Conservation (phyloP, 2,797 vertebrate genomes). For the Fundulus diaphanus region DNA sequence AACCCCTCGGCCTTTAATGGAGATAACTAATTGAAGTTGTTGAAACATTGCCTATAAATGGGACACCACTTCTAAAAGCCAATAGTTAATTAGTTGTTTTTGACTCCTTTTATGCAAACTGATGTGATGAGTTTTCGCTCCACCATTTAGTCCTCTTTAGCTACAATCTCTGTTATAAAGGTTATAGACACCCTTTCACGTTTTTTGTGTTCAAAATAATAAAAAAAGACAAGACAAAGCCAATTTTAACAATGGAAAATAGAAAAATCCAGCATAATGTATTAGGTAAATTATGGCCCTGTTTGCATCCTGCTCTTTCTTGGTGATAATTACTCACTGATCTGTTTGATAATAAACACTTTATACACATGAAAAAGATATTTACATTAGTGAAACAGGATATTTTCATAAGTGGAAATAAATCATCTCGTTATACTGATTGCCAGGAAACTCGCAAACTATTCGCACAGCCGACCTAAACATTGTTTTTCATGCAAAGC, state of each 20-base stretch:
- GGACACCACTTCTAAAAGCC: not conserved
- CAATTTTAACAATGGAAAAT: not conserved
- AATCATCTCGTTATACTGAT: not conserved
- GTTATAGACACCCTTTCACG: not conserved
- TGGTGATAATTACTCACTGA: not conserved
- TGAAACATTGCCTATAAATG: not conserved
- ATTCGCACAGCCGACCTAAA: not conserved
- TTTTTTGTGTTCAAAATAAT: not conserved
- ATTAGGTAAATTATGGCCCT: not conserved
- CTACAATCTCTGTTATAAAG: not conserved
- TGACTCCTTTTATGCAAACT: slow-evolving; percentile 1
- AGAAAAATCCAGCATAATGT: not conserved
- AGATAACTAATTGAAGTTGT: slow-evolving; percentile 1
- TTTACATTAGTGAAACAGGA: too few relatives aligned
- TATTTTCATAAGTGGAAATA: not conserved
- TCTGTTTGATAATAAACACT: not conserved
- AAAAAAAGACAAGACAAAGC: too few relatives aligned
- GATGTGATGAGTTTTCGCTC: not conserved
- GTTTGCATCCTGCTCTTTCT: not conserved
- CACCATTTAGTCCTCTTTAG: not conserved
- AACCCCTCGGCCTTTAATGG: not conserved
- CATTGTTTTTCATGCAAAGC: not conserved
- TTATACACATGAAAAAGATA: not conserved
- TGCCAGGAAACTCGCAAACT: not conserved
- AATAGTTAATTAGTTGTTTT: slow-evolving; percentile 1